Percentiles rank a stretch among this genome's conserved stretches.
phyloP scores from a whole-genome alignment of 37 sponge, comb jelly and placozoan genomes.

The Petrosia ficiformis region DNA sequence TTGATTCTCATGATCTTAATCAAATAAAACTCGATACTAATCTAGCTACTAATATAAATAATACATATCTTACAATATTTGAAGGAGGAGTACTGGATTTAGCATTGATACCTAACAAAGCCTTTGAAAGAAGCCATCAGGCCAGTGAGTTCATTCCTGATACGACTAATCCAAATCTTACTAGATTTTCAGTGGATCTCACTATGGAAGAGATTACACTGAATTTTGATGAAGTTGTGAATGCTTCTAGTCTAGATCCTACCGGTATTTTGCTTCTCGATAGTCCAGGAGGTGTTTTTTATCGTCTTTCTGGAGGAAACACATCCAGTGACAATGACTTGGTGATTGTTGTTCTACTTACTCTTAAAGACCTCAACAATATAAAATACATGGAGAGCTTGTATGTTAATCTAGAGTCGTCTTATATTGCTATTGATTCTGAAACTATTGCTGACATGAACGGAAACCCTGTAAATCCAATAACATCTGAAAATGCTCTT shows the following conservation, averaged over 20 bases:
- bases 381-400: slow-evolving; percentile 69
- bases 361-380: slow-evolving; percentile 52
- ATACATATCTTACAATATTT: slow-evolving; percentile 49
- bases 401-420: slow-evolving; percentile 27
- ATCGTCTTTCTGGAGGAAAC: slow-evolving; percentile 67
- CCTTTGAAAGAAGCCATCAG: slow-evolving; percentile 12
- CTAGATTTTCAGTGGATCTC: slow-evolving; percentile 50
- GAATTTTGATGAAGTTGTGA: slow-evolving; percentile 85
- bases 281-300: not conserved
- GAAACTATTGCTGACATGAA: slow-evolving; percentile 70
- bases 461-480: slow-evolving; percentile 49
- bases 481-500: slow-evolving; percentile 27
- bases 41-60: slow-evolving; percentile 53
- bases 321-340: slow-evolving; percentile 71
- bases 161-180: slow-evolving; percentile 49
- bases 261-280: slow-evolving; percentile 58
- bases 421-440: slow-evolving; percentile 37
- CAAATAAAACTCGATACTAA: slow-evolving; percentile 62
- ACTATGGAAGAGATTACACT: slow-evolving; percentile 59
- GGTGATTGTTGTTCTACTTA: slow-evolving; percentile 40
- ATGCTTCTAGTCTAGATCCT: slow-evolving; percentile 50
- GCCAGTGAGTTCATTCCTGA: slow-evolving; percentile 39
- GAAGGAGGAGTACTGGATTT: slow-evolving; percentile 55
- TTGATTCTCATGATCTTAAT: slow-evolving; percentile 60
- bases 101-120: slow-evolving; percentile 33